Percentiles rank a stretch among this genome's conserved stretches.
These are phyloP conservation scores for Hippolais icterina DNA, from an alignment of 2,113 vertebrate species.

Conservation along the genomic window DNA sequence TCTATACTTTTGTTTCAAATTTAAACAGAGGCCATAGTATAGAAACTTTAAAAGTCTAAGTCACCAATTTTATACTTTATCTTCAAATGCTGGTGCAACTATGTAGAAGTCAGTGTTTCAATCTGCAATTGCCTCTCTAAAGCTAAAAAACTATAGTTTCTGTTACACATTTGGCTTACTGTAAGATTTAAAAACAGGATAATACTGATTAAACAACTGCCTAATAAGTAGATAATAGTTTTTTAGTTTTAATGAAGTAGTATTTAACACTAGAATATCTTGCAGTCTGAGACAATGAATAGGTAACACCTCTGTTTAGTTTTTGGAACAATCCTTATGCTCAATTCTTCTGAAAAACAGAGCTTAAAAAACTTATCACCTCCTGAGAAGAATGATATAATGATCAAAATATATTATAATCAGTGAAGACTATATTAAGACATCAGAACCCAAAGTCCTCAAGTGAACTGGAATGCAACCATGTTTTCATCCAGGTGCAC, in stretches of 20 bases:
- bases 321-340: background rate
- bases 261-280: background rate
- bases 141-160: background rate
- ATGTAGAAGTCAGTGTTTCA: background rate
- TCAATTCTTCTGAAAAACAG: background rate
- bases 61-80: background rate
- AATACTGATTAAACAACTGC: background rate
- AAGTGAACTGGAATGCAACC: background rate
- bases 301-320: background rate
- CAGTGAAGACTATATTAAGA: background rate
- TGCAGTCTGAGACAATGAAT: background rate
- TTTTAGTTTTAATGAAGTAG: background rate
- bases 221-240: background rate
- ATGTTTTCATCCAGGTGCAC: background rate
- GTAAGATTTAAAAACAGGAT: background rate
- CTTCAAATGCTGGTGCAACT: background rate
- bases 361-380: background rate
- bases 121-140: background rate
- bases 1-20: background rate
- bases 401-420: background rate
- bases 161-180: background rate
- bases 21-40: background rate
- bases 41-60: background rate
- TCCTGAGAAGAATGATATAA: background rate
- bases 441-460: background rate